phyloP scores from a whole-genome alignment of 2,113 vertebrate species.

The Dasyurus viverrinus region DNA sequence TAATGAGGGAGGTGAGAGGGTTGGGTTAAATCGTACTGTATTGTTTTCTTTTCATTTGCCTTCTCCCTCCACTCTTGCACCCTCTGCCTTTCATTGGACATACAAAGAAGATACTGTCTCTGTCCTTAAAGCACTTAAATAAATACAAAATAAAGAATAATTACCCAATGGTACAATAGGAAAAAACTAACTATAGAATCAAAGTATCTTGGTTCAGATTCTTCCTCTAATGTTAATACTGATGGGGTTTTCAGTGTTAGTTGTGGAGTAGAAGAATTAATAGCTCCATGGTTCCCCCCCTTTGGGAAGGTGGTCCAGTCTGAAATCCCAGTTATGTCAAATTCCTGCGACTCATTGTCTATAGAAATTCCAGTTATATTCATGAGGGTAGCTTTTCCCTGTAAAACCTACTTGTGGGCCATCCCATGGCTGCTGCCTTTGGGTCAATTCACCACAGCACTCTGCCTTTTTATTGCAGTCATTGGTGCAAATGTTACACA shows the following conservation, averaged over 20 bases:
- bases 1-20: neutral
- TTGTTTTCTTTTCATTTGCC: neutral
- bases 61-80: neutral
- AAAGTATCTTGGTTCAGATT: neutral
- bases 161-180: neutral
- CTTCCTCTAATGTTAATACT: neutral
- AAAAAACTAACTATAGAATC: neutral
- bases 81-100: neutral
- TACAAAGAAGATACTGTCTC: neutral
- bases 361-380: too few species aligned
- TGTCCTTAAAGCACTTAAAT: neutral
- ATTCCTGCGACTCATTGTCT: too few species aligned
- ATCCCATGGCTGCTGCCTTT: too few species aligned
- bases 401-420: too few species aligned
- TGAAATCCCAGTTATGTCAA: too few species aligned
- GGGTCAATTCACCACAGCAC: too few species aligned
- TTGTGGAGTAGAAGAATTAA: too few species aligned
- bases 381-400: too few species aligned
- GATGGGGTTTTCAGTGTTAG: too few species aligned
- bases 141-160: neutral
- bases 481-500: neutral
- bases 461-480: neutral
- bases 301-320: too few species aligned
- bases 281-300: too few species aligned
- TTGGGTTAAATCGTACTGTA: neutral